These are phyloP conservation scores for Eretmocerus hayati DNA, from an alignment of 2,888 invertebrate species.

Conservation along the genomic window DNA sequence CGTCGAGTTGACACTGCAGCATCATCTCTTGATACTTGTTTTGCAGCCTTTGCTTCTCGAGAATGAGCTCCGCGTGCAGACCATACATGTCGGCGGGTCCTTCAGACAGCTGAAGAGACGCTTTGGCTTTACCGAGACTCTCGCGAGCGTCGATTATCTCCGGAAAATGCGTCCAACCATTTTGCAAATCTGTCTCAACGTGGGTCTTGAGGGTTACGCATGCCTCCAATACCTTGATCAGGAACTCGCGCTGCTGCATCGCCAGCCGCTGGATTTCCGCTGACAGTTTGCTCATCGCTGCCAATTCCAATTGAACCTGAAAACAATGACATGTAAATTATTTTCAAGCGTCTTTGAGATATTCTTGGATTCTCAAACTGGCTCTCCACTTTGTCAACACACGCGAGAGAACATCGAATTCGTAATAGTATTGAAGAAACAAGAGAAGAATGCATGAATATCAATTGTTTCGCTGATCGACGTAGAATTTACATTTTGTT, in stretches of 20 bases:
- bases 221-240: conserved; percentile 66
- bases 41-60: conserved; percentile 62
- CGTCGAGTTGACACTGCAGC: conserved; percentile 65
- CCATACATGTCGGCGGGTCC: conserved; percentile 56
- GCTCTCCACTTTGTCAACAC: no score
- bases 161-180: conserved; percentile 58
- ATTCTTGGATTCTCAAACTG: no score
- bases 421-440: neutral
- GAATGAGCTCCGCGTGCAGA: conserved; percentile 55
- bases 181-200: conserved; percentile 67
- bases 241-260: conserved; percentile 64
- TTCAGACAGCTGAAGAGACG: conserved; percentile 55
- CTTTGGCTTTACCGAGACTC: conserved; percentile 55
- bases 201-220: conserved; percentile 68
- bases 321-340: neutral
- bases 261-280: conserved; percentile 65
- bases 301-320: conserved; percentile 58
- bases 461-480: no score
- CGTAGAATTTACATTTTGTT: no score
- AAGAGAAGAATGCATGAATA: no score
- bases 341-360: no score
- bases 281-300: conserved; percentile 62
- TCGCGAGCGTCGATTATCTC: conserved; percentile 63
- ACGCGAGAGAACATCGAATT: no score
- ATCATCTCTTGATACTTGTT: conserved; percentile 66